Evolutionary conservation across 2,888 invertebrate genomes (phyloP).

Genomic region (Griposia aprilina): DNA sequence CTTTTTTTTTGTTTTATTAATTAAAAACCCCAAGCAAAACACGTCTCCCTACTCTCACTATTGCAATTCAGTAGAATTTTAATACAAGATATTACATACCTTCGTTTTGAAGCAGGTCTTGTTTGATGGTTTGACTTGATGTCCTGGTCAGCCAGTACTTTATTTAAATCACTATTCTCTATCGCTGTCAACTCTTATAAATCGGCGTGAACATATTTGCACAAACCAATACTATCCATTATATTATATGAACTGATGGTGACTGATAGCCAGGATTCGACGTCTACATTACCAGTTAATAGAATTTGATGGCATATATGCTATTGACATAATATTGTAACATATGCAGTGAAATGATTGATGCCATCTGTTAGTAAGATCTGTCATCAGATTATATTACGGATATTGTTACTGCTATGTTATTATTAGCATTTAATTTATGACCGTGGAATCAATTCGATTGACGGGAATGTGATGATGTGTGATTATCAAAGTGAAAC

Average conservation of each 20-base stretch:
- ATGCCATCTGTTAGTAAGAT: slow-evolving; percentile 32
- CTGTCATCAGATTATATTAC: slow-evolving; percentile 36
- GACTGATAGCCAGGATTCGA: slow-evolving; percentile 22
- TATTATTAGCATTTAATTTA: slow-evolving; percentile 21
- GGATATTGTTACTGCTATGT: slow-evolving; percentile 13
- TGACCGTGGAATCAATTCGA: not conserved
- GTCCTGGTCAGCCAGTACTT: not conserved
- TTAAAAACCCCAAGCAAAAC: too few relatives aligned
- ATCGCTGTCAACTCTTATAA: not conserved
- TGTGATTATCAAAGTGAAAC: slow-evolving; percentile 12
- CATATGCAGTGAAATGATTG: slow-evolving; percentile 56
- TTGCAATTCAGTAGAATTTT: not conserved
- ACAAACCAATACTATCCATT: slow-evolving; percentile 1
- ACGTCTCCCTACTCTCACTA: not conserved
- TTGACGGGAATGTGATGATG: not conserved
- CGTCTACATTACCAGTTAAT: slow-evolving; percentile 52
- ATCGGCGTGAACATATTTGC: not conserved
- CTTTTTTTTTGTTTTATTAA: not conserved
- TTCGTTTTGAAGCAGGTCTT: not conserved
- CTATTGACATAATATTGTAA: slow-evolving; percentile 39
- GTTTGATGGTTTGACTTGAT: not conserved
- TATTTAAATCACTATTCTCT: not conserved
- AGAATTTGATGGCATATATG: slow-evolving; percentile 46
- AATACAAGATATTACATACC: accelerated
- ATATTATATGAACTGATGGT: slow-evolving; percentile 33